A percentile compares a stretch with the other conserved stretches of the same genome.
Conservation (phyloP, 2,888 invertebrate species). For the Dryomyza anilis region DNA sequence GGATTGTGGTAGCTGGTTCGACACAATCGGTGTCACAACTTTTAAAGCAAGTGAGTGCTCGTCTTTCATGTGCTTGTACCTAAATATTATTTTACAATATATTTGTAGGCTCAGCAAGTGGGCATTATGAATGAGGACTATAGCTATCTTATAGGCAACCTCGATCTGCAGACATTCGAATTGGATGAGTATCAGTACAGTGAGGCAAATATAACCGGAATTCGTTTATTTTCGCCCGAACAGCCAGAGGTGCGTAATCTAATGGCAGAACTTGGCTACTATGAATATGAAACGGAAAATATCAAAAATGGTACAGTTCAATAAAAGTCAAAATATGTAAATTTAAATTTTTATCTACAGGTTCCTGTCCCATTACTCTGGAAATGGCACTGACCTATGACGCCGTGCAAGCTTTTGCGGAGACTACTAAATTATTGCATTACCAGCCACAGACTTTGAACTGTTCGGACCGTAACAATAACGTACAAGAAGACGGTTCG, state of each 20-base stretch:
- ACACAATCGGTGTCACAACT: conserved; percentile 66
- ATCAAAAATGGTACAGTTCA: conserved; percentile 35
- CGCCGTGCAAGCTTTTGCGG: conserved; percentile 79
- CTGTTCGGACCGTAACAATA: conserved; percentile 65
- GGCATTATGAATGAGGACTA: conserved; percentile 96
- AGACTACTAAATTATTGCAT: conserved; percentile 72
- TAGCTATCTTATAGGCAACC: conserved; percentile 77
- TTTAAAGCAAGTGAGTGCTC: conserved; percentile 58
- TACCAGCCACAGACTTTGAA: conserved; percentile 63
- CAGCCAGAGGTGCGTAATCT: conserved; percentile 63
- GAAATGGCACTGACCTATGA: conserved; percentile 85
- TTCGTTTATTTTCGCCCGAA: conserved; percentile 70
- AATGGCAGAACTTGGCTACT: conserved; percentile 37
- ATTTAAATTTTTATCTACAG: conserved; percentile 28
- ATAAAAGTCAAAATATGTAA: not conserved
- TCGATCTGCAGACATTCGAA: conserved; percentile 72
- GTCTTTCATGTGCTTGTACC: not conserved
- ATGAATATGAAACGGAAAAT: conserved; percentile 29
- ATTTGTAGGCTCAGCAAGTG: conserved; percentile 81
- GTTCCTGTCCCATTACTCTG: conserved; percentile 60
- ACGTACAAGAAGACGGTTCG: conserved; percentile 78
- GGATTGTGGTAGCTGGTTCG: conserved; percentile 76
- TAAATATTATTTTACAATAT: not conserved
- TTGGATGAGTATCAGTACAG: conserved; percentile 78
- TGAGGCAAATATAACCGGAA: conserved; percentile 81